Conservation (phyloP, 1,140 invertebrate genomes). For the Elysia chlorotica region DNA sequence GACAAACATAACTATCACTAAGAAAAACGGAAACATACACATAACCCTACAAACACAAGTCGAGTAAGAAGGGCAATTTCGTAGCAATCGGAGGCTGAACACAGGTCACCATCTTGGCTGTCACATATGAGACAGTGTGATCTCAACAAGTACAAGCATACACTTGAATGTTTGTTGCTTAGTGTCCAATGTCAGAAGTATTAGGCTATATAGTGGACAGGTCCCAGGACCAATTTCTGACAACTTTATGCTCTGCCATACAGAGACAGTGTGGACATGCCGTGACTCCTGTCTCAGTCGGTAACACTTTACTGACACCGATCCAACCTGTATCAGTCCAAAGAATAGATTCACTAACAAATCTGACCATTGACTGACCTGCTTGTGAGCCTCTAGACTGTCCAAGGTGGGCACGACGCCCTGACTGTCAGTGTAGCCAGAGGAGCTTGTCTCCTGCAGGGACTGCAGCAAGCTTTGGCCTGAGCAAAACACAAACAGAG, state of each 20-base stretch:
- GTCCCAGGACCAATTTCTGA: not conserved
- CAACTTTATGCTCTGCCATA: not conserved
- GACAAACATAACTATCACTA: not conserved
- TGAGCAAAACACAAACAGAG: constrained; percentile 27
- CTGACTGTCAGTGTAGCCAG: constrained; percentile 41
- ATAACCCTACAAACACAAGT: not conserved
- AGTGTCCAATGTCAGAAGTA: too few relatives aligned
- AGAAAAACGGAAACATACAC: not conserved
- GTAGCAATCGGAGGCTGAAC: not conserved
- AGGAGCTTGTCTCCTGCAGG: constrained; percentile 46
- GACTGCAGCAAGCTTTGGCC: constrained; percentile 58
- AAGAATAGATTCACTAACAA: not conserved
- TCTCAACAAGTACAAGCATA: too few relatives aligned
- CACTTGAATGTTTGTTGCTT: too few relatives aligned
- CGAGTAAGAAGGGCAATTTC: not conserved
- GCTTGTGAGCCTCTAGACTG: constrained; percentile 56
- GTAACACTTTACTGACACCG: not conserved
- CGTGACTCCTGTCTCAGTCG: not conserved
- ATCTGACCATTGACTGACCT: constrained; percentile 20
- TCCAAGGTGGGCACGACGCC: constrained; percentile 55
- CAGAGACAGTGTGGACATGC: not conserved
- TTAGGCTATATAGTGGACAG: too few relatives aligned
- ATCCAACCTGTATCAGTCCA: not conserved
- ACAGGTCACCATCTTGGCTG: not conserved
- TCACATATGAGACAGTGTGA: not conserved